phyloP scores from a whole-genome alignment of 1,140 invertebrate genomes.

The Neelides sp. region DNA sequence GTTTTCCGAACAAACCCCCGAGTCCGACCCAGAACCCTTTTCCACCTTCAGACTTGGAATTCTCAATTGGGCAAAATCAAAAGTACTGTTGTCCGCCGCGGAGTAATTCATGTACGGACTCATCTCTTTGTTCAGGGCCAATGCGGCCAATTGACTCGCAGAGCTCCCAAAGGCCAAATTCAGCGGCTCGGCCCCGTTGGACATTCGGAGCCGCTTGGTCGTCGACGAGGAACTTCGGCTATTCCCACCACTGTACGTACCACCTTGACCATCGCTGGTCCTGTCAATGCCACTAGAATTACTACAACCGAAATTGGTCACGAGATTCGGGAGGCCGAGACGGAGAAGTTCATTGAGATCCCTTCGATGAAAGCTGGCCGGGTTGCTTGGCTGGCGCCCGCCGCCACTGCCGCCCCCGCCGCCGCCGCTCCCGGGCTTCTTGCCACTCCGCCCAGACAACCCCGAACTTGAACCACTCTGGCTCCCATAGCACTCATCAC shows the following conservation, averaged over 20 bases:
- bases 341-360: no score
- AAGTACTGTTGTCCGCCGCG: conserved; percentile 7
- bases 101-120: conserved; percentile 5
- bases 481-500: conserved; percentile 21
- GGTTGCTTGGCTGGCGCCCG: background rate
- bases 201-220: no score
- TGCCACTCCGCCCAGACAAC: background rate
- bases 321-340: no score
- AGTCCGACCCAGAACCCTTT: conserved; percentile 28
- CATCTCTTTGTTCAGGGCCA: conserved; percentile 4
- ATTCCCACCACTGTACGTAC: no score
- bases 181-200: no score
- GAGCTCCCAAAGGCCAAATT: conserved; percentile 22
- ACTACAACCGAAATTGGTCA: no score
- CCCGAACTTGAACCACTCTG: conserved; percentile 5
- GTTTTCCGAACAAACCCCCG: conserved; percentile 27
- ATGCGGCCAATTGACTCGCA: conserved; percentile 3
- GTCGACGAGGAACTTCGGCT: no score
- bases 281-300: no score
- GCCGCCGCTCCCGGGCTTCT: background rate
- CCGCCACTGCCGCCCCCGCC: background rate
- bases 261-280: no score
- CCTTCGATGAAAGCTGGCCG: no score
- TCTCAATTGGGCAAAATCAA: conserved; percentile 23
- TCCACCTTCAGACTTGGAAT: no score